Evolutionary conservation across 1,140 invertebrate species (phyloP), one percentile per base, ranked within the genome.

Genomic region (Schlechtendalia chinensis): DNA sequence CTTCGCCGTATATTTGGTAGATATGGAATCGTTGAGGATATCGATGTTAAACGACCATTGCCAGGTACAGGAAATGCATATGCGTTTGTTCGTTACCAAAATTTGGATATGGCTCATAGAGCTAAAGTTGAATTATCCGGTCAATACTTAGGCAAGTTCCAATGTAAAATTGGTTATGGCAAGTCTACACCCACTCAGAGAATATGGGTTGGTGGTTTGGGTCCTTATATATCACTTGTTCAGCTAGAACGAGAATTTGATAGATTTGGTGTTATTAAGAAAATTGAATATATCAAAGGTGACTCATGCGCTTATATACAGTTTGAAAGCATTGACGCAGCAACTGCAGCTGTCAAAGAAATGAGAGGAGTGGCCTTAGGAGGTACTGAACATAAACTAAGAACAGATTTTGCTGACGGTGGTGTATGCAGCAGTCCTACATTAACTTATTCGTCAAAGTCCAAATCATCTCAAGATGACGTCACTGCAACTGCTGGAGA

Each of bases 121-220:
- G 95, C 96, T n/a, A 98, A 98, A 88, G 94, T 97, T 17, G 96
- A 98, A 87, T 88, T 98, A 50, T 97, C 96, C 19, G 96, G 96
- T 1, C 96, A 98, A 85, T 98, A 98, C 85, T 98, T 99, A 86
- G 97, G 97, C 6, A 98, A 98, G 87, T 98, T 98, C 85, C 96
- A 98, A 87, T 98, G 96, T 86, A 99, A 99, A 88, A 99, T 99
- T 86, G 97, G 97, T 45, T 99, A 98, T 87, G 97, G 97, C 8
- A 99, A 99, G 88, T 95, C 96, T 0, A 98, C 95, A 24, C 96
- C 97, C 0, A 98, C 97, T 0, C 96, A 94, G 17, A 90, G 95
- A 82, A 94, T 99, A 81, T 99, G 97, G 97, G 94, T 99, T 1
- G 98, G 98, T 82, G 96, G 97, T 50, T 87, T 99, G 19, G 97